These are phyloP conservation scores for Clostera curtula DNA, from an alignment of 2,888 invertebrate genomes.

Conservation along the genomic window DNA sequence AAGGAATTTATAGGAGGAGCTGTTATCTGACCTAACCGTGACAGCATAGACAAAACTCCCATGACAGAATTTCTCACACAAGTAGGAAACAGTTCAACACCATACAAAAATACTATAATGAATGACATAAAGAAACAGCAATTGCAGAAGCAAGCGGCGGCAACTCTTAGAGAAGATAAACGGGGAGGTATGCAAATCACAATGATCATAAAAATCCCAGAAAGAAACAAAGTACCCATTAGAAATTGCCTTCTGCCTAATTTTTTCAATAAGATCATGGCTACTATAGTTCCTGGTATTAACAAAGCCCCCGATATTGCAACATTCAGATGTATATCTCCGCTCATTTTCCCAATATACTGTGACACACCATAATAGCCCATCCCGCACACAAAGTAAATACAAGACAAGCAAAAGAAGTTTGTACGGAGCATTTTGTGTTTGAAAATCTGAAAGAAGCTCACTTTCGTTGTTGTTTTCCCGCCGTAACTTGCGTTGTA, in stretches of 20 bases:
- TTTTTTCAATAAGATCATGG: conserved; percentile 73
- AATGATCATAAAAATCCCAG: conserved; percentile 45
- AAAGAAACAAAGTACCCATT: conserved; percentile 64
- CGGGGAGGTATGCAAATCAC: conserved; percentile 33
- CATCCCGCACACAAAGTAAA: conserved; percentile 86
- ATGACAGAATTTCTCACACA: conserved; percentile 87
- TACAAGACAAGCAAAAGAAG: conserved; percentile 78
- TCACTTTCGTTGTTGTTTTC: conserved; percentile 21
- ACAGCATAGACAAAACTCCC: conserved; percentile 85
- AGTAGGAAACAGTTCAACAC: conserved; percentile 90
- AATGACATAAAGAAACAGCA: conserved; percentile 87
- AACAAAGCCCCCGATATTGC: conserved; percentile 80
- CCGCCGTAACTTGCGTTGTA: conserved; percentile 22
- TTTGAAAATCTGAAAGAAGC: conserved; percentile 47
- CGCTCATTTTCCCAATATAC: conserved; percentile 83
- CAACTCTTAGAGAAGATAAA: conserved; percentile 60
- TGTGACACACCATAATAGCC: conserved; percentile 90
- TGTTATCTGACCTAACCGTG: conserved; percentile 85
- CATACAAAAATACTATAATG: conserved; percentile 87
- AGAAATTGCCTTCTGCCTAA: conserved; percentile 78
- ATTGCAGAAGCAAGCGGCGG: conserved; percentile 81
- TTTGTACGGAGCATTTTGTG: conserved; percentile 73
- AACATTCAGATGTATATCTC: conserved; percentile 85
- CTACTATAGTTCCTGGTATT: conserved; percentile 76
- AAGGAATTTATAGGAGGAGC: conserved; percentile 84